Percentiles rank a stretch among this genome's conserved stretches.
These are phyloP conservation scores for Mobula birostris DNA, from an alignment of 2,113 vertebrate genomes.

Conservation along the genomic window DNA sequence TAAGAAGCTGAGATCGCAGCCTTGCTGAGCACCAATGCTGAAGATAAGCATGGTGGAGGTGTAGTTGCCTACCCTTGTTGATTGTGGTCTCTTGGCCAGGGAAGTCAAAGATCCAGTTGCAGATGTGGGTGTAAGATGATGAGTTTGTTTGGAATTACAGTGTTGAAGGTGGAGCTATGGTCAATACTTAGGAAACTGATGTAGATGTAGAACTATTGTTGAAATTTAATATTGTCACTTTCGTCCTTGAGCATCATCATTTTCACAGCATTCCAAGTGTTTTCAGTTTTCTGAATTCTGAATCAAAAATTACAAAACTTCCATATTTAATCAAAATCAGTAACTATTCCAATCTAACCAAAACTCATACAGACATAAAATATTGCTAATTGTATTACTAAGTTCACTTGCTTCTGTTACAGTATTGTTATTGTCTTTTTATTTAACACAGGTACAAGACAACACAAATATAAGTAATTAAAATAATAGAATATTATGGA, in stretches of 20 bases:
- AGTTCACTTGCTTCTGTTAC: not conserved
- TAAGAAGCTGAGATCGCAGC: too few species aligned
- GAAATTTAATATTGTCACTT: not conserved
- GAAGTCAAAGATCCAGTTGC: too few species aligned
- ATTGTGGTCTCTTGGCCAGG: too few species aligned
- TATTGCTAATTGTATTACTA: not conserved
- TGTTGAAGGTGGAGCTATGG: too few species aligned
- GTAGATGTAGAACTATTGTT: not conserved
- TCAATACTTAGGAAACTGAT: too few species aligned
- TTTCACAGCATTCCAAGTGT: not conserved
- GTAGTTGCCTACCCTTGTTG: too few species aligned
- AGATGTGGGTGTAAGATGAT: too few species aligned
- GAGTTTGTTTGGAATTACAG: too few species aligned
- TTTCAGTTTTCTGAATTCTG: not conserved
- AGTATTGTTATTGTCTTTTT: not conserved
- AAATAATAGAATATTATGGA: conserved; percentile 10
- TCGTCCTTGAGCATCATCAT: not conserved
- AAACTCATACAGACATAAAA: not conserved
- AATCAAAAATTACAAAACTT: not conserved
- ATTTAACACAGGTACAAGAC: not conserved
- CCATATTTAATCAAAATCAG: not conserved
- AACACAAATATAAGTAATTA: not conserved
- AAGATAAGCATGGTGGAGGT: too few species aligned
- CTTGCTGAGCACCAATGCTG: too few species aligned
- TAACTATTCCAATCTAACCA: not conserved